phyloP scores from a whole-genome alignment of 2,888 invertebrate genomes.

The Mythimna vitellina region DNA sequence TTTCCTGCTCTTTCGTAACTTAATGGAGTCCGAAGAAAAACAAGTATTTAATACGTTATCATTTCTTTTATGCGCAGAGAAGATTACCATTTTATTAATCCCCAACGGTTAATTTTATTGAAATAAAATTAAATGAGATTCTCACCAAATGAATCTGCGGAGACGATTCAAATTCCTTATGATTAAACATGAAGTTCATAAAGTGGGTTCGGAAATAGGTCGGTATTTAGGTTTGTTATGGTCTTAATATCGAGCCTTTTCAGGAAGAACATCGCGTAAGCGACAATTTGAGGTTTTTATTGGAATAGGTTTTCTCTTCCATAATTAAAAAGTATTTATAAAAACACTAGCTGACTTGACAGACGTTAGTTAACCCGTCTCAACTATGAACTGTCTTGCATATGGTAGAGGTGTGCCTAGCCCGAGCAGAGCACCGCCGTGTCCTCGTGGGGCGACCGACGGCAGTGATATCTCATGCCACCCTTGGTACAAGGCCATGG shows the following conservation, averaged over 20 bases:
- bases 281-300: too few species aligned
- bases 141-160: slow-evolving; percentile 48
- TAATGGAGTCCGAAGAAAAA: slow-evolving; percentile 38
- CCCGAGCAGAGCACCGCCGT: too few species aligned
- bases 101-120: slow-evolving; percentile 77
- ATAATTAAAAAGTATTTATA: too few species aligned
- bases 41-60: slow-evolving; percentile 64
- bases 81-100: slow-evolving; percentile 85
- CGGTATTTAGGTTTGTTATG: slow-evolving; percentile 3
- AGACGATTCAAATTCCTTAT: slow-evolving; percentile 49
- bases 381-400: too few species aligned
- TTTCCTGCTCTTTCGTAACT: slow-evolving; percentile 17
- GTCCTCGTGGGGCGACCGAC: too few species aligned
- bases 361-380: too few species aligned
- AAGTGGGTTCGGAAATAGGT: slow-evolving; percentile 18
- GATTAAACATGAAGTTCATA: slow-evolving; percentile 51
- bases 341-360: too few species aligned
- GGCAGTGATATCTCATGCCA: too few species aligned
- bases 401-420: too few species aligned
- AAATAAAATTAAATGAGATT: slow-evolving; percentile 75
- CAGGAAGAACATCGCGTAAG: too few species aligned
- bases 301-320: too few species aligned
- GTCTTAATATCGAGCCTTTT: background rate
- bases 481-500: too few species aligned
- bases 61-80: slow-evolving; percentile 51